Evolutionary conservation across 2,888 invertebrate genomes (phyloP).

Genomic region (Willowsia nigromaculata): DNA sequence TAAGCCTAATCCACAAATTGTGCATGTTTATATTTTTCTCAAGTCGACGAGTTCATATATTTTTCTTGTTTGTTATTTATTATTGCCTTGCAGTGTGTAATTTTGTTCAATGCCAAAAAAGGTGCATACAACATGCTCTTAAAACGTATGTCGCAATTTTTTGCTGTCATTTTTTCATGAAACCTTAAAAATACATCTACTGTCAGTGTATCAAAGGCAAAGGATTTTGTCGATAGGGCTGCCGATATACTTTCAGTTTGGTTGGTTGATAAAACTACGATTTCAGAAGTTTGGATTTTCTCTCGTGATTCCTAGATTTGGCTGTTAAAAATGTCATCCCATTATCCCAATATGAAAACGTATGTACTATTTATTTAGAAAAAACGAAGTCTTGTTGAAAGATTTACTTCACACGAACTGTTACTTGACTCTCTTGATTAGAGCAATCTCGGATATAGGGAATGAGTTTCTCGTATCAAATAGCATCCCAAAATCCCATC

Average conservation of each 20-base stretch:
- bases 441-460: not conserved
- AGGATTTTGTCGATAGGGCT: not conserved
- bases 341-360: not conserved
- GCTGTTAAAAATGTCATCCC: not conserved
- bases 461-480: not conserved
- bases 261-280: slow-evolving; percentile 25
- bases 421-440: not conserved
- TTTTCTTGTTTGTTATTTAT: too few species aligned
- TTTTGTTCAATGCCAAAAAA: slow-evolving; percentile 46
- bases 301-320: not conserved
- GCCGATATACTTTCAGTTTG: not conserved
- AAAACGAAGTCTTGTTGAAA: not conserved
- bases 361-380: not conserved
- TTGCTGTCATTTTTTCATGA: slow-evolving; percentile 33
- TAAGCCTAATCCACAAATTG: too few species aligned
- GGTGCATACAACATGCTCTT: not conserved
- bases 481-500: not conserved
- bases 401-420: slow-evolving; percentile 44
- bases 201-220: not conserved
- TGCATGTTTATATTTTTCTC: too few species aligned
- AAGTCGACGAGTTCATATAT: too few species aligned
- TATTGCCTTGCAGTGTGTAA: not conserved
- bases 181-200: not conserved
- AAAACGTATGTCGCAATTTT: slow-evolving; percentile 33
- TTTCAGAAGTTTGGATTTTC: not conserved